Conservation (phyloP, 2,888 invertebrate species). For the Andrena praecox region DNA sequence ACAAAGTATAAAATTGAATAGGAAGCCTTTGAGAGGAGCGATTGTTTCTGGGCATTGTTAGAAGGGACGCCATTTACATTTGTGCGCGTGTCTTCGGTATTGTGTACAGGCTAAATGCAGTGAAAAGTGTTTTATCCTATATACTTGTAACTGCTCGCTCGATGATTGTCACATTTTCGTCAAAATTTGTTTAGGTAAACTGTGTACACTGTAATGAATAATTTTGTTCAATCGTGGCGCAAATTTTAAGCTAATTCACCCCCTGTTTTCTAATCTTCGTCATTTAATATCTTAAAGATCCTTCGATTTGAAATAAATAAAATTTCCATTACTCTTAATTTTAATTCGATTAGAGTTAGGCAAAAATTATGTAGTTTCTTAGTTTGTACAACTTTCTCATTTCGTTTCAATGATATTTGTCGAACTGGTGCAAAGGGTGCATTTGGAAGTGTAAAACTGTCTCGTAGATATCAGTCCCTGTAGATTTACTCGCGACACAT, state of each 20-base stretch:
- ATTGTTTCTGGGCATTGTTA: conserved; percentile 5
- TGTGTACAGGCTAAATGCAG: background rate
- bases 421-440: background rate
- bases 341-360: no score
- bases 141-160: no score
- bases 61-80: background rate
- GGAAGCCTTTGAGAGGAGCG: background rate
- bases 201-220: no score
- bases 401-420: conserved; percentile 5
- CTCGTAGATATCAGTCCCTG: conserved; percentile 14
- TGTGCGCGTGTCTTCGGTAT: background rate
- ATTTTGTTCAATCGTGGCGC: no score
- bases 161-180: no score
- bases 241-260: no score
- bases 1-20: conserved; percentile 1
- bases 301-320: no score
- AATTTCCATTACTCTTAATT: no score
- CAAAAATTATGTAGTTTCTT: background rate
- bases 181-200: no score
- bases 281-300: no score
- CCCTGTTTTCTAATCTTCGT: no score
- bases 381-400: background rate
- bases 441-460: conserved; percentile 17
- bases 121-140: background rate
- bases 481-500: conserved; percentile 27